Percentiles rank a stretch among this genome's conserved stretches.
These are phyloP conservation scores for Apolygus lucorum DNA, from an alignment of 1,140 invertebrate species.

Conservation along the genomic window DNA sequence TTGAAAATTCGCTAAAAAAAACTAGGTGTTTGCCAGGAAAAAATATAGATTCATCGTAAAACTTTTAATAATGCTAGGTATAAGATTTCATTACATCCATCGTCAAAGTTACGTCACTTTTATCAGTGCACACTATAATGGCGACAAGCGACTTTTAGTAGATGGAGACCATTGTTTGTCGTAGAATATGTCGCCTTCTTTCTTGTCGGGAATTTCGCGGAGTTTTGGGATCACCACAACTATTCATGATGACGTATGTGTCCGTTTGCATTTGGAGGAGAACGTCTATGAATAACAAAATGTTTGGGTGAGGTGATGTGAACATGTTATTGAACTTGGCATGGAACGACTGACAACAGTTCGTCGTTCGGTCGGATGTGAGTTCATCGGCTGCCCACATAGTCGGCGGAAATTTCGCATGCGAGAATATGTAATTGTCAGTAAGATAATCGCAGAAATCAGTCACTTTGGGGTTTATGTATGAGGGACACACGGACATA, in stretches of 20 bases:
- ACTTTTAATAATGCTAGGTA: neutral
- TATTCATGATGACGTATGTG: neutral
- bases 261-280: neutral
- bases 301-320: neutral
- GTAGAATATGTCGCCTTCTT: neutral
- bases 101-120: neutral
- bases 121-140: neutral
- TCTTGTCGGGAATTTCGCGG: neutral
- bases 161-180: neutral
- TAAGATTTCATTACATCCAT: neutral
- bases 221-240: neutral
- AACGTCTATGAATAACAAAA: neutral
- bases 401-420: no score
- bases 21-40: no score
- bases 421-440: no score
- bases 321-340: neutral
- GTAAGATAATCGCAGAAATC: no score
- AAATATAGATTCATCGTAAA: slow-evolving; percentile 1
- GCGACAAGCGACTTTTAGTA: no score
- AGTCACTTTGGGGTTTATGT: no score
- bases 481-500: no score
- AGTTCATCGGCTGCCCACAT: no score
- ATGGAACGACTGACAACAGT: no score
- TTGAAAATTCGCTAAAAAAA: no score
- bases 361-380: no score